Conservation (phyloP, 2,113 vertebrate genomes). For the Otocyon megalotis region DNA sequence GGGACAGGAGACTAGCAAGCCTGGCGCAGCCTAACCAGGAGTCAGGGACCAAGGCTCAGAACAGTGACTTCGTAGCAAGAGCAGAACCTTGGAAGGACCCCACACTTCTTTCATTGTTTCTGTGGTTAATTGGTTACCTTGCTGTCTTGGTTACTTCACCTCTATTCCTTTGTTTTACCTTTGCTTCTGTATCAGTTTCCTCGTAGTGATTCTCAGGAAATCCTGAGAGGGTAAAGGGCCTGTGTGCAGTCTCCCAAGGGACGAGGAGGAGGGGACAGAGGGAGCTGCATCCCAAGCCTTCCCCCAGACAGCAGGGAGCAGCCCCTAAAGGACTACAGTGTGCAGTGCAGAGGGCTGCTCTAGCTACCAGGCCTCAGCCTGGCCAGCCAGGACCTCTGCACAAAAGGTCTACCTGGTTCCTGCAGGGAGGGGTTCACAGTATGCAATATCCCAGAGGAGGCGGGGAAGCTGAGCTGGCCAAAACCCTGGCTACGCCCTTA, state of each 20-base stretch:
- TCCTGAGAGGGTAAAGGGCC: not conserved
- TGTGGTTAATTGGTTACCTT: not conserved
- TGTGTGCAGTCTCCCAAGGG: not conserved
- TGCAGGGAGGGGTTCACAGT: not conserved
- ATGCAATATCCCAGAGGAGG: not conserved
- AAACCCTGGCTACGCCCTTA: not conserved
- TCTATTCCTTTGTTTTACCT: constrained; percentile 2
- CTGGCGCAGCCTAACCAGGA: not conserved
- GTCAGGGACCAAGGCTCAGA: not conserved
- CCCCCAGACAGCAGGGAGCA: not conserved
- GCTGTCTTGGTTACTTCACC: not conserved
- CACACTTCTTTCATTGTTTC: not conserved
- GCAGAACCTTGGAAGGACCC: not conserved
- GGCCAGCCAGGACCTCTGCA: too few relatives aligned
- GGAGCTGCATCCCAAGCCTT: not conserved
- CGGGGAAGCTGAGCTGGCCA: not conserved
- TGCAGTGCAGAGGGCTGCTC: not conserved
- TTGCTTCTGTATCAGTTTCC: not conserved
- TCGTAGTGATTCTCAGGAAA: constrained; percentile 3
- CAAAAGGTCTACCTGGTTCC: not conserved
- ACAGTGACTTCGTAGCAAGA: not conserved
- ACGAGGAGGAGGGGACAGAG: not conserved
- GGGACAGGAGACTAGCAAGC: not conserved
- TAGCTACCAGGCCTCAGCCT: not conserved
- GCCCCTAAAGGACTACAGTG: not conserved